These are phyloP conservation scores for Aldrovandia affinis DNA, from an alignment of 2,797 vertebrate species.

Conservation along the genomic window DNA sequence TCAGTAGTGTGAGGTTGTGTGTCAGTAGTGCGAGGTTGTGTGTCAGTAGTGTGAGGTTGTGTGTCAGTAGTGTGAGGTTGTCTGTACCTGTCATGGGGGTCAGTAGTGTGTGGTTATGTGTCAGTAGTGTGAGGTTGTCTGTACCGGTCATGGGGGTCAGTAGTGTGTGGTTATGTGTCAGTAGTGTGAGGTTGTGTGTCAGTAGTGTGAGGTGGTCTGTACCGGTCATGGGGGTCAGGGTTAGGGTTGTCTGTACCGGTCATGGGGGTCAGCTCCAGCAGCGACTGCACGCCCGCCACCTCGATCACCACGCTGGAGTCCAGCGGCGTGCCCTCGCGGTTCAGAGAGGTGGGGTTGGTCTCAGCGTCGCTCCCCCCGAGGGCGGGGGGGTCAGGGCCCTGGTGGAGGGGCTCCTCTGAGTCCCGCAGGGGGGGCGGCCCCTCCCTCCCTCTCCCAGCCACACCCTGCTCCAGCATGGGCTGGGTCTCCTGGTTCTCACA, in stretches of 20 bases:
- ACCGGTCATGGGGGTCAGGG: too few relatives aligned
- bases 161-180: neutral
- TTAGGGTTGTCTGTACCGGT: conserved; percentile 76
- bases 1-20: neutral
- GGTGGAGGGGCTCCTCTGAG: conserved; percentile 69
- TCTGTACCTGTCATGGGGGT: conserved; percentile 58
- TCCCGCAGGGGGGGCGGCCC: conserved; percentile 48
- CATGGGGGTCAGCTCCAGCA: conserved; percentile 81
- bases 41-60: neutral
- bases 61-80: neutral
- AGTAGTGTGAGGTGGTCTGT: neutral
- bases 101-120: neutral
- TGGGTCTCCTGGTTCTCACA: conserved; percentile 46
- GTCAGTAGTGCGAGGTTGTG: neutral
- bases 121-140: neutral
- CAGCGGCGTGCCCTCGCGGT: conserved; percentile 73
- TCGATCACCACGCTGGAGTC: conserved; percentile 86
- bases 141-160: conserved; percentile 62
- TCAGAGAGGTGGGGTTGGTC: conserved; percentile 79
- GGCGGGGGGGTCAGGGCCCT: conserved; percentile 74
- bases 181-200: conserved; percentile 37
- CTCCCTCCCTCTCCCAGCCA: conserved; percentile 46
- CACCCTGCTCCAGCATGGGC: conserved; percentile 51
- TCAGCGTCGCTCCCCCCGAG: conserved; percentile 78
- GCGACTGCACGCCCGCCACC: conserved; percentile 77